These are phyloP conservation scores for Clusia tigrina DNA, from an alignment of 2,888 invertebrate genomes.

Conservation along the genomic window DNA sequence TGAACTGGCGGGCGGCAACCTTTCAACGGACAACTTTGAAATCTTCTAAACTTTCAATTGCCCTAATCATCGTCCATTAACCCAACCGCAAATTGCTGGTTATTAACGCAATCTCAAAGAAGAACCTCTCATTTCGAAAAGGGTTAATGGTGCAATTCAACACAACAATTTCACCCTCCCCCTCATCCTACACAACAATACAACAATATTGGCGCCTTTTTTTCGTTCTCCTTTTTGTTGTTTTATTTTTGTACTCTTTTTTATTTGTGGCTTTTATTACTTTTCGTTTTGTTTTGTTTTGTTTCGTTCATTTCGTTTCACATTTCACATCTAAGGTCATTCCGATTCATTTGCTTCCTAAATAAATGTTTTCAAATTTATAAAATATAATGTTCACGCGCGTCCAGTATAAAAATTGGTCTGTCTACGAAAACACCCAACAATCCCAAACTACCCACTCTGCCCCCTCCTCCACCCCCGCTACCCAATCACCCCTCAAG, in stretches of 20 bases:
- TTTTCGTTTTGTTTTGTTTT: too few relatives aligned
- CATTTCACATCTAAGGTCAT: slow-evolving; percentile 11
- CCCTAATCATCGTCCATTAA: slow-evolving; percentile 56
- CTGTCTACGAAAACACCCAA: too few relatives aligned
- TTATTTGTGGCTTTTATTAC: background rate
- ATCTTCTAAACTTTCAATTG: slow-evolving; percentile 31
- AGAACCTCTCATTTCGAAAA: background rate
- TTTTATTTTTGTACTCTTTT: background rate
- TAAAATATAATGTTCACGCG: background rate
- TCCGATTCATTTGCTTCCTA: slow-evolving; percentile 22
- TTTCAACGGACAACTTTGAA: too few relatives aligned
- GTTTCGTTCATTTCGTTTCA: too few relatives aligned
- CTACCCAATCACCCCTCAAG: background rate
- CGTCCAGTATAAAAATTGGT: background rate
- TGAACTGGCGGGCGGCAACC: too few relatives aligned
- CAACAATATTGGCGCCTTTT: background rate
- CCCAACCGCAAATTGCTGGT: slow-evolving; percentile 52
- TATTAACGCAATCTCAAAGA: slow-evolving; percentile 42
- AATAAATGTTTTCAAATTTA: slow-evolving; percentile 3
- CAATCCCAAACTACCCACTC: too few relatives aligned
- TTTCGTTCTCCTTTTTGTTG: background rate
- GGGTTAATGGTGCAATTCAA: slow-evolving; percentile 13
- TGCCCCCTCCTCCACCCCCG: too few relatives aligned
- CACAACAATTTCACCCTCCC: background rate
- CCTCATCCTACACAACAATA: background rate